Percentiles rank a stretch among this genome's conserved stretches.
Evolutionary conservation across 2,888 invertebrate genomes (phyloP).

Genomic region (Eremobia ochroleuca): DNA sequence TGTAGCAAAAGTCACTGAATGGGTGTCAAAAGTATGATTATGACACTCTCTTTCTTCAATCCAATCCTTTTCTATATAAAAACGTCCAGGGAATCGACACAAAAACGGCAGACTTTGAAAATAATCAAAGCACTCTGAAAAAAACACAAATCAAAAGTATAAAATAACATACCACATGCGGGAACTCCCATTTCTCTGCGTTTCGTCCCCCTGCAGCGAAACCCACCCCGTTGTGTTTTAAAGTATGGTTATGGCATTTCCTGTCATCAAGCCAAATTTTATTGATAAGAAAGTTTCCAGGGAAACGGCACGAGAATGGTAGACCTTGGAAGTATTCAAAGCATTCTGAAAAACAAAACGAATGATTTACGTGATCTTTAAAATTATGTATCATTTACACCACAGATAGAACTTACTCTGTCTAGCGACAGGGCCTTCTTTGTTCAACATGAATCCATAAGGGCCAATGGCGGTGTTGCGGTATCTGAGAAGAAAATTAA

Average conservation of each 20-base stretch:
- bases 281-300: neutral
- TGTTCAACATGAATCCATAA: neutral
- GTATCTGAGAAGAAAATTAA: constrained; percentile 19
- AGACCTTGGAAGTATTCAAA: constrained; percentile 52
- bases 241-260: constrained; percentile 22
- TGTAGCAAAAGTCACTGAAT: neutral
- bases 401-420: constrained; percentile 28
- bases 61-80: neutral
- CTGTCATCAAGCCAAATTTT: constrained; percentile 5
- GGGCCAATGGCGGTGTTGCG: constrained; percentile 31
- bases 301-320: constrained; percentile 48
- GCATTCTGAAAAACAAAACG: constrained; percentile 48
- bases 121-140: constrained; percentile 25
- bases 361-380: neutral
- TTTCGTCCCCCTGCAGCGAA: constrained; percentile 41
- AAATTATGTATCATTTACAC: neutral
- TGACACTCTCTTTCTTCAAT: neutral
- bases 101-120: constrained; percentile 5
- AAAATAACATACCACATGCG: constrained; percentile 42
- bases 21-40: neutral
- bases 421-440: constrained; percentile 36
- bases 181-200: constrained; percentile 55
- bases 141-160: neutral
- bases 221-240: accelerated
- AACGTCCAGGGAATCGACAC: neutral